Evolutionary conservation across 2,888 invertebrate species (phyloP), one percentile per base, ranked within the genome.

Genomic region (Orchesella flavescens): DNA sequence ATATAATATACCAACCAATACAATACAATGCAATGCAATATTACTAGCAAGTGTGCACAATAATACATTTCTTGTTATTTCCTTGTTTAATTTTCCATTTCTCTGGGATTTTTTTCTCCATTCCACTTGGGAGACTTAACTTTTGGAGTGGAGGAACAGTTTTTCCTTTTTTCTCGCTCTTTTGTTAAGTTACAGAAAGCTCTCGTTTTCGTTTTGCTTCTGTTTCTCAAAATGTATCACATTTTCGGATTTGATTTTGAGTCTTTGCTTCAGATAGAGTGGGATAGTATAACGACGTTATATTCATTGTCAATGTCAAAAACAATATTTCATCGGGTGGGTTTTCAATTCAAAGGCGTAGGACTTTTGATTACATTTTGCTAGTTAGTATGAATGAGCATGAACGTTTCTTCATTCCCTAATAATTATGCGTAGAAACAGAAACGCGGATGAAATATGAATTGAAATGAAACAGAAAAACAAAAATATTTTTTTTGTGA

Each of bases 81-180:
- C 71, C 71, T 78, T 78, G 77, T 78, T 78, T 78, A 78, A 78
- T 78, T 78, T 78, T 63, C 78, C 71, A 71, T 78, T 78, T 78
- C 78, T 78, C 78, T 19, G 78, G 78, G 78, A 78, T 78, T 68
- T 78, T 46, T 78, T 68, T 78, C 17, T 69, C 63, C 46, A 57
- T 71, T 63, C 71, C 69, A 61, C 61, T 71, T 78, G 71, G 78
- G 71, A 78, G 78, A 71, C 71, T 78, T 78, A 78, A 78, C 78
- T 78, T 78, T 78, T 78, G 12, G 63, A 78, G 71, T 78, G 44
- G 34, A 34, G 34, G 7, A 34, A 7, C 34, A 34, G 34, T 78
- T 53, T 71, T 66, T 77, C n/a, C 65, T 9, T 66, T 59, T 59
- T 53, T 57, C 59, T 34, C 21, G 34, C 15, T 12, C 21, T 61